A percentile compares a stretch with the other conserved stretches of the same genome.
These are phyloP conservation scores for Otocyon megalotis DNA, from an alignment of 2,113 vertebrate genomes.

Conservation along the genomic window DNA sequence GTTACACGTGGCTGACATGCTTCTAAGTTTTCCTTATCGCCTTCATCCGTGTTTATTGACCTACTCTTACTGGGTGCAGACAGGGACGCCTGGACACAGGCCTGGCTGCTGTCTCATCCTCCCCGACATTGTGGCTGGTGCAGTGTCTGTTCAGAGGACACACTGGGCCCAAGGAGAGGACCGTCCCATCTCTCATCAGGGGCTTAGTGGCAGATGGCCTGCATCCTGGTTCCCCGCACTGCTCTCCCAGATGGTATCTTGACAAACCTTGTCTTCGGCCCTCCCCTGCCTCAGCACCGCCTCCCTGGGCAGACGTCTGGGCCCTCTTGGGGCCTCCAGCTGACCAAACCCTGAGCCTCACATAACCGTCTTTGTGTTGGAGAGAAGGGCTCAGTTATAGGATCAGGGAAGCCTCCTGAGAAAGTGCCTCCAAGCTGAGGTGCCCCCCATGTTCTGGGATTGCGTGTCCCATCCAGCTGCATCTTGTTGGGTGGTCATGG, in stretches of 20 bases:
- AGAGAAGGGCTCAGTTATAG: neutral
- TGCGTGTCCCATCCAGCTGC: neutral
- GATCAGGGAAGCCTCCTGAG: neutral
- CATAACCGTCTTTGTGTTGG: neutral
- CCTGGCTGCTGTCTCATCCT: neutral
- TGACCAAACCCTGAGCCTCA: neutral
- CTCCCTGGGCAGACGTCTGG: neutral
- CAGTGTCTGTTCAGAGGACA: neutral
- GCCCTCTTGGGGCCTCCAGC: neutral
- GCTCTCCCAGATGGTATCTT: neutral
- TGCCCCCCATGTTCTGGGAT: neutral
- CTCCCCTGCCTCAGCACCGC: neutral
- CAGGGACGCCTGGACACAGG: no score
- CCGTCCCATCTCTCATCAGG: neutral
- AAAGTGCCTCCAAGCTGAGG: no score
- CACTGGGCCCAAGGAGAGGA: neutral
- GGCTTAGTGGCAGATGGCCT: neutral
- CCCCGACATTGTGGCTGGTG: neutral
- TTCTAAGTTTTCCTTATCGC: neutral
- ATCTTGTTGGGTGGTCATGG: neutral
- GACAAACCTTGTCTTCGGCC: neutral
- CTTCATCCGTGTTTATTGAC: neutral
- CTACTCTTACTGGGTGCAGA: neutral
- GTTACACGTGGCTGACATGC: neutral
- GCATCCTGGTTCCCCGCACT: fast-evolving